A percentile compares a stretch with the other conserved stretches of the same genome.
phyloP scores from a whole-genome alignment of 1,140 invertebrate species.

The Leptinotarsa lineolata region DNA sequence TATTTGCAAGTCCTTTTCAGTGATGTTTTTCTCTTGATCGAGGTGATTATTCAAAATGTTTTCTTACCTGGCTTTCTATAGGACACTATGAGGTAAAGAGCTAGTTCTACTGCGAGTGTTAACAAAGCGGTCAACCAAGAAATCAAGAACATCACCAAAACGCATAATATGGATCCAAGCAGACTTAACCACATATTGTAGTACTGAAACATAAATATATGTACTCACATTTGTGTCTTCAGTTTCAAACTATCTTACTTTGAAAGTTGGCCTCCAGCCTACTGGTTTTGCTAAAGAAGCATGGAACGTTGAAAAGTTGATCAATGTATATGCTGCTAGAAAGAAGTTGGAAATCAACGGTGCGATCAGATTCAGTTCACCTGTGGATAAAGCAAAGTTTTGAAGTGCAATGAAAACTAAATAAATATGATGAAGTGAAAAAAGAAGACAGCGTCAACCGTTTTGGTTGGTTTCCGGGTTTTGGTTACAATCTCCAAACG shows the following conservation, averaged over 20 bases:
- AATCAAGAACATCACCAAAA: conserved; percentile 95
- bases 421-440: too few species aligned
- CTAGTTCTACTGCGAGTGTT: conserved; percentile 80
- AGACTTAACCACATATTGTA: conserved; percentile 97
- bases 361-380: conserved; percentile 90
- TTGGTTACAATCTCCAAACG: too few species aligned
- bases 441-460: too few species aligned
- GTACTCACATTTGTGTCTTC: conserved; percentile 21
- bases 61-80: conserved; percentile 75
- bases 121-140: conserved; percentile 90
- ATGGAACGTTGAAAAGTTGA: conserved; percentile 97
- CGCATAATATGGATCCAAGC: conserved; percentile 83
- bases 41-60: neutral
- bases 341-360: conserved; percentile 98
- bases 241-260: conserved; percentile 60
- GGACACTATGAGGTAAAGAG: conserved; percentile 84
- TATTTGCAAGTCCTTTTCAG: neutral
- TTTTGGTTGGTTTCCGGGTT: too few species aligned
- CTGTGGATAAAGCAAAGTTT: conserved; percentile 58
- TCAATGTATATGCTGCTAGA: conserved; percentile 93
- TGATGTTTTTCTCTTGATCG: too few species aligned
- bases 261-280: conserved; percentile 86
- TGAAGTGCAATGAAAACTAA: too few species aligned
- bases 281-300: conserved; percentile 85
- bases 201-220: conserved; percentile 66